Conservation (phyloP, 2,113 vertebrate species). For the Campylomormyrus tamandua region DNA sequence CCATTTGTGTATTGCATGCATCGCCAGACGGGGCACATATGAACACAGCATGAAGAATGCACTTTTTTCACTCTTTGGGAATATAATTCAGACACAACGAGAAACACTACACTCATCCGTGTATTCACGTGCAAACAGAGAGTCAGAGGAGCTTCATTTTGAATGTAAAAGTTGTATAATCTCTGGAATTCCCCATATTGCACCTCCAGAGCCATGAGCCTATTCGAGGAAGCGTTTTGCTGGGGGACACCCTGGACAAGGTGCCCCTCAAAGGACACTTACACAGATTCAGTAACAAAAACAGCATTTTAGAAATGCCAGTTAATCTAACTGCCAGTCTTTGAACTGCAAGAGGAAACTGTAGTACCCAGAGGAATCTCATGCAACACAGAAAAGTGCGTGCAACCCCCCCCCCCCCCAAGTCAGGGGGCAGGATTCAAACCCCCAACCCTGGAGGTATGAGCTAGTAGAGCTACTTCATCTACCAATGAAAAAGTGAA, state of each 20-base stretch:
- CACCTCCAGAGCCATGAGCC: neutral
- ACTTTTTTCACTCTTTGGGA: neutral
- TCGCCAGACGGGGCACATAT: neutral
- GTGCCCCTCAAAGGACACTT: neutral
- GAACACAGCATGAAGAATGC: neutral
- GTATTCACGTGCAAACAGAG: neutral
- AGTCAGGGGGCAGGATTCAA: neutral
- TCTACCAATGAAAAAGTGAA: neutral
- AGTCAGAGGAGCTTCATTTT: neutral
- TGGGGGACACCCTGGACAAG: neutral
- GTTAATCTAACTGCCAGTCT: neutral
- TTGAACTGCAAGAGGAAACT: neutral
- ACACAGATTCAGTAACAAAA: neutral
- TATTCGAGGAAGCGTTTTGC: neutral
- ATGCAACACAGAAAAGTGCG: neutral
- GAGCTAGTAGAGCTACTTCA: neutral
- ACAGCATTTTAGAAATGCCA: neutral
- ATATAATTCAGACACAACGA: neutral
- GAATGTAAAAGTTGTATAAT: neutral
- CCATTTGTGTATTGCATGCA: neutral
- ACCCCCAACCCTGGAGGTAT: neutral
- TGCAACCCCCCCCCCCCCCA: too few species aligned
- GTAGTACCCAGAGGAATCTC: neutral
- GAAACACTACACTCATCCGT: neutral
- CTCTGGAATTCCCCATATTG: neutral